phyloP scores from a whole-genome alignment of 37 sponge, comb jelly and placozoan genomes.

The Chondrilla cf. caribensis region DNA sequence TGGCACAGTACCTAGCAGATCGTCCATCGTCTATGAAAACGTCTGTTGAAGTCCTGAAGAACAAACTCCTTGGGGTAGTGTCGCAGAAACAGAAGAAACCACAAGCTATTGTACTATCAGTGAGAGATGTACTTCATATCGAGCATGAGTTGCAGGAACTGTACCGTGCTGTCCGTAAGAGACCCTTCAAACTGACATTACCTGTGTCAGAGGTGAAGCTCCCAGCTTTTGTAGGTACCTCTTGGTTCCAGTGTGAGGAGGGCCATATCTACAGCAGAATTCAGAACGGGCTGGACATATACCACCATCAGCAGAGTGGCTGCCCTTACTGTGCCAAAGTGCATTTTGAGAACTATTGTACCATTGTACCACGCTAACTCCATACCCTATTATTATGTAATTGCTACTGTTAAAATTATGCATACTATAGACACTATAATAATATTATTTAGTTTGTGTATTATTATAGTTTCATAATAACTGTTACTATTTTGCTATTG shows the following conservation, averaged over 20 bases:
- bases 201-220: background rate
- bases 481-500: too few species aligned
- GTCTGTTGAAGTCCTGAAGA: too few species aligned
- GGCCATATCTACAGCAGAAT: conserved; percentile 47
- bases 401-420: too few species aligned
- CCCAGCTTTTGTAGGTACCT: background rate
- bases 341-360: background rate
- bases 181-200: background rate
- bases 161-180: background rate
- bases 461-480: too few species aligned
- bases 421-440: too few species aligned
- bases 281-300: background rate
- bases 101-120: background rate
- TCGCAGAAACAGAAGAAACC: background rate
- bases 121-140: background rate
- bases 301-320: background rate
- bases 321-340: background rate
- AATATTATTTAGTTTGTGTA: too few species aligned
- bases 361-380: background rate
- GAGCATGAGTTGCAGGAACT: background rate
- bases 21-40: too few species aligned
- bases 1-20: background rate
- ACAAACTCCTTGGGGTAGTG: too few species aligned
- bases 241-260: conserved; percentile 40
- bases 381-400: too few species aligned